These are phyloP conservation scores for Epirrita christyi DNA, from an alignment of 2,888 invertebrate genomes.

Conservation along the genomic window DNA sequence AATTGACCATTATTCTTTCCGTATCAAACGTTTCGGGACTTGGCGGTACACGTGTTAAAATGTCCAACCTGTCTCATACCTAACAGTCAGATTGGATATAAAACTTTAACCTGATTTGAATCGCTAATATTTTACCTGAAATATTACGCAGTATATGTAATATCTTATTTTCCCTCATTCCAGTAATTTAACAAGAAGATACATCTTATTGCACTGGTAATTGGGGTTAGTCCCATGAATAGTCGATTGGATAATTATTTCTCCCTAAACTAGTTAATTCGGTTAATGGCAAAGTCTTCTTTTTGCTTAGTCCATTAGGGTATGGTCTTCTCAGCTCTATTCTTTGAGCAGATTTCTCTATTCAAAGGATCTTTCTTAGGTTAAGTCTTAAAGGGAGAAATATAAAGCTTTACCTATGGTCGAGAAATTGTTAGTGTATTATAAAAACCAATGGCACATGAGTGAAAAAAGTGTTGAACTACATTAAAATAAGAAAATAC, in stretches of 20 bases:
- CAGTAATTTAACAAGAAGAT: neutral
- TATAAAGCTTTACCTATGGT: neutral
- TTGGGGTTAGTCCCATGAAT: constrained; percentile 11
- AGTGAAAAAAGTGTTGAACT: too few relatives aligned
- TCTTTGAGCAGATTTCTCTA: constrained; percentile 7
- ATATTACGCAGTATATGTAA: too few relatives aligned
- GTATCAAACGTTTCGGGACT: neutral
- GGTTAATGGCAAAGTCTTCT: constrained; percentile 14
- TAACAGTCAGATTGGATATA: too few relatives aligned
- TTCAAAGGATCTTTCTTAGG: constrained; percentile 4
- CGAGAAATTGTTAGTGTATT: neutral
- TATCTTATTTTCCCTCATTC: too few relatives aligned
- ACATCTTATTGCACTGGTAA: constrained; percentile 2
- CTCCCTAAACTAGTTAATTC: constrained; percentile 12
- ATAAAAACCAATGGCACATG: neutral
- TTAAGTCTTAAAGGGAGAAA: neutral
- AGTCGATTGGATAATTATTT: constrained; percentile 20
- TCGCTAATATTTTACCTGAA: too few relatives aligned
- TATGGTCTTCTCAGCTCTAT: constrained; percentile 1
- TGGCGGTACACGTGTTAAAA: too few relatives aligned
- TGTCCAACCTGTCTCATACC: too few relatives aligned
- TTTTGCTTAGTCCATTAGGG: constrained; percentile 23
- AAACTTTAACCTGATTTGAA: too few relatives aligned
- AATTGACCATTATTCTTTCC: neutral
- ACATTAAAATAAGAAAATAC: too few relatives aligned